A percentile compares a stretch with the other conserved stretches of the same genome.
phyloP scores from a whole-genome alignment of 2,888 invertebrate species.

The Tortricodes alternella region DNA sequence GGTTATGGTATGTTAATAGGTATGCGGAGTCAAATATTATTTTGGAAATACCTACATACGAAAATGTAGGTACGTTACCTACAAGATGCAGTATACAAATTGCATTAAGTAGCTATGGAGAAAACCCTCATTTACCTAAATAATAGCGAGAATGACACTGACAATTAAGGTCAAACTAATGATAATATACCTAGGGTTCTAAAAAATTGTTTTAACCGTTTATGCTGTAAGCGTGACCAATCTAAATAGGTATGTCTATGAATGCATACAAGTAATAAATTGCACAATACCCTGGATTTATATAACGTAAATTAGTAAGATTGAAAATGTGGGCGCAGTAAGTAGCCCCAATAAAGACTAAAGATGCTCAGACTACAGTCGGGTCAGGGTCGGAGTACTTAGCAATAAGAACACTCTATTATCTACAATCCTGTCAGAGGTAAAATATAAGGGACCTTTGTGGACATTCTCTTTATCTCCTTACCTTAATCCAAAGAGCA shows the following conservation, averaged over 20 bases:
- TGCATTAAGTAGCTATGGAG: too few species aligned
- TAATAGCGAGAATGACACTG: too few species aligned
- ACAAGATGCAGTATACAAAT: too few species aligned
- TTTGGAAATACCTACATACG: too few species aligned
- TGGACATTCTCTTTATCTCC: constrained; percentile 29
- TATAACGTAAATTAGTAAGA: constrained; percentile 5
- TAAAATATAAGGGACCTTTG: constrained; percentile 25
- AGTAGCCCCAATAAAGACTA: constrained; percentile 29
- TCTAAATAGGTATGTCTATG: not conserved
- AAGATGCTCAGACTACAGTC: constrained; percentile 19
- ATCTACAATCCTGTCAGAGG: constrained; percentile 17
- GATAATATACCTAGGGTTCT: too few species aligned
- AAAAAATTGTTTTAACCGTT: too few species aligned
- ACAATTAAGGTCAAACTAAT: too few species aligned
- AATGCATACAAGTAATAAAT: not conserved
- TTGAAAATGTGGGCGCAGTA: constrained; percentile 35
- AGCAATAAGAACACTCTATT: constrained; percentile 19
- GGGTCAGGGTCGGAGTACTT: constrained; percentile 35
- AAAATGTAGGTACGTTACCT: too few species aligned
- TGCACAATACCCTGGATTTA: not conserved
- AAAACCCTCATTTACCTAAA: too few species aligned
- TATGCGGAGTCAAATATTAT: too few species aligned
- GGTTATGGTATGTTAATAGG: too few species aligned
- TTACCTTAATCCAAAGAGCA: constrained; percentile 26
- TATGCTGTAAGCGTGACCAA: not conserved